Evolutionary conservation across 2,113 vertebrate genomes (phyloP).

Genomic region (Anoura caudifer): DNA sequence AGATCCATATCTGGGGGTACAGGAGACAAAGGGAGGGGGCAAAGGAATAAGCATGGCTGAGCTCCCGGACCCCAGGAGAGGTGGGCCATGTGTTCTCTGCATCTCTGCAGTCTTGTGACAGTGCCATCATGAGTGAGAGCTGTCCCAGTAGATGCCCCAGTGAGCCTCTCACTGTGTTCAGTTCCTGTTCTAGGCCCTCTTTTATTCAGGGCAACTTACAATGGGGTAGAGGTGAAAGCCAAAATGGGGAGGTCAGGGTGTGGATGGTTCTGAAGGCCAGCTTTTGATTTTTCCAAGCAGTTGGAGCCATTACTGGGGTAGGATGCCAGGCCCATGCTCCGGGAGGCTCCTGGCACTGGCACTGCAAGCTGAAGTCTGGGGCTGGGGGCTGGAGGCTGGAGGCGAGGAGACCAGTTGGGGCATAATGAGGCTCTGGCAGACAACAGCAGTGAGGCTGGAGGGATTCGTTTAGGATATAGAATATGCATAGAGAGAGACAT

Average conservation of each 20-base stretch:
- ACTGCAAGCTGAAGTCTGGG: background rate
- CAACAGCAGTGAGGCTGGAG: background rate
- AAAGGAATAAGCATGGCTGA: background rate
- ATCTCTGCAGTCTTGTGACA: background rate
- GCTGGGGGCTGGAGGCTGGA: background rate
- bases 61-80: background rate
- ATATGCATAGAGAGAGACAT: background rate
- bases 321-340: background rate
- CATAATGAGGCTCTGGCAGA: conserved; percentile 4
- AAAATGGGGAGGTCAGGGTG: conserved; percentile 25
- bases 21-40: background rate
- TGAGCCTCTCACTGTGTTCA: background rate
- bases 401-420: background rate
- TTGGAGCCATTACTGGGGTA: background rate
- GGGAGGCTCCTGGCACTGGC: background rate
- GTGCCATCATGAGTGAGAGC: background rate
- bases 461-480: background rate
- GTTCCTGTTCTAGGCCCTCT: background rate
- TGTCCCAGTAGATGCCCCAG: background rate
- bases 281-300: conserved; percentile 27
- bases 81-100: background rate
- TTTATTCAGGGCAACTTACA: background rate
- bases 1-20: background rate
- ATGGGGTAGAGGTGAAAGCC: background rate
- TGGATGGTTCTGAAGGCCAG: background rate